A percentile compares a stretch with the other conserved stretches of the same genome.
Evolutionary conservation across 2,113 vertebrate genomes (phyloP).

Genomic region (Gnathonemus longibarbis): DNA sequence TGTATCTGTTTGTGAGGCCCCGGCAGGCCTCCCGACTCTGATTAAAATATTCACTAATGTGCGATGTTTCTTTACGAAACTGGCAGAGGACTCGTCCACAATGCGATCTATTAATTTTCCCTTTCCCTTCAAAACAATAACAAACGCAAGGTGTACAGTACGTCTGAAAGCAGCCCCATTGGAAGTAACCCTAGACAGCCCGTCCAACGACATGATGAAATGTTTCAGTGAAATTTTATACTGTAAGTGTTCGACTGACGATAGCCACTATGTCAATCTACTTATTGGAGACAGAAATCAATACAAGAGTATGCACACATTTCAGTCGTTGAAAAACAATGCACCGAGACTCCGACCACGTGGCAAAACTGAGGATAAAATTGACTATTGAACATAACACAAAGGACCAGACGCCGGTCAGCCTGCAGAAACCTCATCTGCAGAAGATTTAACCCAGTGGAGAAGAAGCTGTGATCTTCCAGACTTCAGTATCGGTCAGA

Average conservation of each 20-base stretch:
- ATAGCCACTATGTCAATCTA: neutral
- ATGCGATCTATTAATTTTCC: slow-evolving; percentile 1
- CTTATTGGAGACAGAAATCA: neutral
- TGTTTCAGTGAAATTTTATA: neutral
- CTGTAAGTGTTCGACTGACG: neutral
- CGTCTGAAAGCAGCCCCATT: neutral
- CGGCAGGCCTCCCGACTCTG: slow-evolving; percentile 25
- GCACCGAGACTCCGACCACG: neutral
- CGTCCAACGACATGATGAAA: neutral
- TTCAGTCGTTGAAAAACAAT: neutral
- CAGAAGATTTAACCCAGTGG: neutral
- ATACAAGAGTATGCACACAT: neutral
- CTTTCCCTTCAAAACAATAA: neutral
- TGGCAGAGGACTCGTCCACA: neutral
- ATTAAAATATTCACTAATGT: slow-evolving; percentile 19
- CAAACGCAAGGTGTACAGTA: neutral
- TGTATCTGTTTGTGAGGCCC: slow-evolving; percentile 27
- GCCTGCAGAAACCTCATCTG: neutral
- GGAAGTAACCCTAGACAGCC: neutral
- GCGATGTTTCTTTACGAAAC: slow-evolving; percentile 13
- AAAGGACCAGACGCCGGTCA: slow-evolving; percentile 1
- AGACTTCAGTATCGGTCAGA: neutral
- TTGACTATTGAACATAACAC: slow-evolving; percentile 1
- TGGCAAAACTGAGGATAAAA: neutral
- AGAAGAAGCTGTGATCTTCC: neutral